Evolutionary conservation across 2,888 invertebrate species (phyloP).

Genomic region (Drosophila lacicola): DNA sequence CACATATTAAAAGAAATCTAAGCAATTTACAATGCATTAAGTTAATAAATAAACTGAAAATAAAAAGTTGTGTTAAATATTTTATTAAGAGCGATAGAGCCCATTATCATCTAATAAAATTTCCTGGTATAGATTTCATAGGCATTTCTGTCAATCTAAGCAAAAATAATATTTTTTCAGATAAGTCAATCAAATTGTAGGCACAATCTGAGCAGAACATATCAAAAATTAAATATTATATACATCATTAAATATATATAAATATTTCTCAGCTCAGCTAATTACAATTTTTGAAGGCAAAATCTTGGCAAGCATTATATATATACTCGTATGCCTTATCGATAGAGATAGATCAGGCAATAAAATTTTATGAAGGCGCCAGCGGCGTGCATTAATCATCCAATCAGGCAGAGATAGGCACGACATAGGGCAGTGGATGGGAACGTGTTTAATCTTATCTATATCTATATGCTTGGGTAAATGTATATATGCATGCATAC

Average conservation of each 20-base stretch:
- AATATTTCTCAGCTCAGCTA: not conserved
- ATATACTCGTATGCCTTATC: slow-evolving; percentile 7
- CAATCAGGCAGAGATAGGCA: slow-evolving; percentile 13
- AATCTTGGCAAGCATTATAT: not conserved
- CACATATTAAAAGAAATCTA: not conserved
- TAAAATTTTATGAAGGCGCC: slow-evolving; percentile 64
- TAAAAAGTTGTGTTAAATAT: not conserved
- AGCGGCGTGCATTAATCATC: slow-evolving; percentile 42
- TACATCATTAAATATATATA: not conserved
- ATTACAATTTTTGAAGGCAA: not conserved
- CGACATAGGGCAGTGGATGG: slow-evolving; percentile 5
- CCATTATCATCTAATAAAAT: not conserved
- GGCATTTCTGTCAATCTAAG: not conserved
- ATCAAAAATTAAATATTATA: not conserved
- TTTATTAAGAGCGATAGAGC: not conserved
- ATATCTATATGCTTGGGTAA: slow-evolving; percentile 14
- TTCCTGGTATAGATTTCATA: not conserved
- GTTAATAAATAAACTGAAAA: not conserved
- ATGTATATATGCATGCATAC: slow-evolving; percentile 7
- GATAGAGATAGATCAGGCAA: slow-evolving; percentile 51
- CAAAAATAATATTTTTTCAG: not conserved
- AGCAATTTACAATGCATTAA: not conserved
- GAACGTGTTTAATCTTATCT: slow-evolving; percentile 32
- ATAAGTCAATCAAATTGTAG: not conserved
- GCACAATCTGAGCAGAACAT: not conserved